Evolutionary conservation across 2,797 vertebrate species (phyloP).

Genomic region (Hemibagrus guttatus): DNA sequence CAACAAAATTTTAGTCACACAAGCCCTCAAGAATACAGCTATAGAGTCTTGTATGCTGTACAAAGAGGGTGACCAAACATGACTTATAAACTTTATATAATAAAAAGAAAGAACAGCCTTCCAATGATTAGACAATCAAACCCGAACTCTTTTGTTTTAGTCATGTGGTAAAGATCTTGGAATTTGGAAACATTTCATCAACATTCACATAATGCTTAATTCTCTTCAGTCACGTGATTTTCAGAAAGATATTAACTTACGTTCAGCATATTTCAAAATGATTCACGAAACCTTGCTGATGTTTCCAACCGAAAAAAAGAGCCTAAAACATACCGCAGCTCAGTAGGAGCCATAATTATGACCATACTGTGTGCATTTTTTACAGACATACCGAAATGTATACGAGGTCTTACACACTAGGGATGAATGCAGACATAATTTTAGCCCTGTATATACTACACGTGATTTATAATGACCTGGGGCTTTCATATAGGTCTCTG

Average conservation of each 20-base stretch:
- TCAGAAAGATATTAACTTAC: background rate
- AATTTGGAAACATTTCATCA: no score
- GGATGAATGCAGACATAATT: background rate
- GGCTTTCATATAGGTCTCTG: background rate
- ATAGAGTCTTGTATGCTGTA: background rate
- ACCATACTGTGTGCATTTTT: background rate
- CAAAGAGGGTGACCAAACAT: background rate
- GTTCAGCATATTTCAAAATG: background rate
- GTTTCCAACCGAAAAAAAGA: background rate
- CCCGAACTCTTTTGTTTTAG: background rate
- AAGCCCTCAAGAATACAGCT: background rate
- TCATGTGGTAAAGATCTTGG: background rate
- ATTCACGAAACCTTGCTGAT: background rate
- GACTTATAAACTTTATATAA: background rate
- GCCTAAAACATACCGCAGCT: background rate
- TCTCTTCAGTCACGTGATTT: background rate
- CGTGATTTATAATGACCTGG: background rate
- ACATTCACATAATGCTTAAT: no score
- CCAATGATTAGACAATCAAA: background rate
- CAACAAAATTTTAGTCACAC: background rate
- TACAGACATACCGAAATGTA: background rate
- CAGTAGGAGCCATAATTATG: background rate
- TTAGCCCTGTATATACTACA: background rate
- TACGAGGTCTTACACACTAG: background rate
- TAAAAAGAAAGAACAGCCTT: background rate